These are phyloP conservation scores for Phaetusa simplex DNA, from an alignment of 2,113 vertebrate genomes.

Conservation along the genomic window DNA sequence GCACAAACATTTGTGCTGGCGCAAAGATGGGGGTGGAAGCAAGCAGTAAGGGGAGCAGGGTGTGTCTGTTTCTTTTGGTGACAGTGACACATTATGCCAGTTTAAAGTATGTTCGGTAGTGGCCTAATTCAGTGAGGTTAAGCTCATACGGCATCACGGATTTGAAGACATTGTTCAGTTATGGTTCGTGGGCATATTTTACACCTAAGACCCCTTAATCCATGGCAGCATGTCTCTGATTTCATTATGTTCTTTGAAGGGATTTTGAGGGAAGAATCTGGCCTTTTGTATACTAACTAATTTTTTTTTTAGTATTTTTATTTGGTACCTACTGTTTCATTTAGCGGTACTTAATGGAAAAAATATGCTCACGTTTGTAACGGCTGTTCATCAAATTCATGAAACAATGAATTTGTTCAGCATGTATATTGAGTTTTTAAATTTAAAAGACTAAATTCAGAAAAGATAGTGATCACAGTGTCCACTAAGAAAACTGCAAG, in stretches of 20 bases:
- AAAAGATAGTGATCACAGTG: background rate
- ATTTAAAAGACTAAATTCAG: background rate
- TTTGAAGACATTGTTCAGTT: background rate
- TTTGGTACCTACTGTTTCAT: background rate
- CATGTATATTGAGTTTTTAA: background rate
- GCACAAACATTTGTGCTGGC: conserved; percentile 56
- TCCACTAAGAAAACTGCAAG: background rate
- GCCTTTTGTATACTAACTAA: background rate
- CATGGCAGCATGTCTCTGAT: background rate
- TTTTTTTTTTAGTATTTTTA: background rate
- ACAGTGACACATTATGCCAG: background rate
- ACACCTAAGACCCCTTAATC: background rate
- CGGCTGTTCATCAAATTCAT: background rate
- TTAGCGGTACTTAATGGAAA: background rate
- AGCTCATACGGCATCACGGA: background rate
- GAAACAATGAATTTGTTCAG: background rate
- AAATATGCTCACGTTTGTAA: background rate
- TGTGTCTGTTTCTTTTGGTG: conserved; percentile 28
- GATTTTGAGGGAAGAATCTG: background rate
- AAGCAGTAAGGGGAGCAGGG: conserved; percentile 35
- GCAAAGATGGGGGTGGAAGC: conserved; percentile 43
- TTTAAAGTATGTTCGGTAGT: background rate
- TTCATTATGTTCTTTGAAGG: background rate
- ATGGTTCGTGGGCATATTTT: background rate
- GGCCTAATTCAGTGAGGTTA: background rate